Evolutionary conservation across 2,888 invertebrate species (phyloP).

Genomic region (Harpalus rufipes): DNA sequence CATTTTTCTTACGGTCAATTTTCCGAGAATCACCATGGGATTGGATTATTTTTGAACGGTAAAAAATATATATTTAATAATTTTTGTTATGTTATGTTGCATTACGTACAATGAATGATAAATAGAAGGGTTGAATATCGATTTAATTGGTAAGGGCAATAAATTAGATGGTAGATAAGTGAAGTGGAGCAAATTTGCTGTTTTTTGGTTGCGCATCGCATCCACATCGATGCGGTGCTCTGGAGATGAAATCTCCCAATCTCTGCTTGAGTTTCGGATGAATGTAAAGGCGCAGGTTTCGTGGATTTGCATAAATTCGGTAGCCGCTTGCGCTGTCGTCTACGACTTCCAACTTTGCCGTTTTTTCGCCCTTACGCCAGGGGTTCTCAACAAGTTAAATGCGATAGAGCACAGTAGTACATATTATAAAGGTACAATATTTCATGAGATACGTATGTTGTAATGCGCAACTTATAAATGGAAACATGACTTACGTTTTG

Average conservation of each 20-base stretch:
- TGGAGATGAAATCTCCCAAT: constrained; percentile 20
- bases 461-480: too few species aligned
- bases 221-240: background rate
- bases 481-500: too few species aligned
- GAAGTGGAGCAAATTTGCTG: constrained; percentile 52
- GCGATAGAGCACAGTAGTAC: too few species aligned
- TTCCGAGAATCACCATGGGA: too few species aligned
- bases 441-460: too few species aligned
- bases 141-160: constrained; percentile 6
- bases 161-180: constrained; percentile 39
- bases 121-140: background rate
- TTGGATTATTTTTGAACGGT: too few species aligned
- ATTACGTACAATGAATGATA: background rate
- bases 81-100: background rate
- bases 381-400: constrained; percentile 35
- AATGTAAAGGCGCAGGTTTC: constrained; percentile 10
- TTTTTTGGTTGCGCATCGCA: constrained; percentile 19
- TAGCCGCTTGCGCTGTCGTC: constrained; percentile 64
- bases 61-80: too few species aligned
- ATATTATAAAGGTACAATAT: too few species aligned
- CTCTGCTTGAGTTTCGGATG: constrained; percentile 3
- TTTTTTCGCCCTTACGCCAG: constrained; percentile 55
- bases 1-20: too few species aligned
- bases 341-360: constrained; percentile 65
- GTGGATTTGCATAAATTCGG: constrained; percentile 65